A percentile compares a stretch with the other conserved stretches of the same genome.
These are phyloP conservation scores for Atherinomorus stipes DNA, from an alignment of 2,113 vertebrate species.

Conservation along the genomic window DNA sequence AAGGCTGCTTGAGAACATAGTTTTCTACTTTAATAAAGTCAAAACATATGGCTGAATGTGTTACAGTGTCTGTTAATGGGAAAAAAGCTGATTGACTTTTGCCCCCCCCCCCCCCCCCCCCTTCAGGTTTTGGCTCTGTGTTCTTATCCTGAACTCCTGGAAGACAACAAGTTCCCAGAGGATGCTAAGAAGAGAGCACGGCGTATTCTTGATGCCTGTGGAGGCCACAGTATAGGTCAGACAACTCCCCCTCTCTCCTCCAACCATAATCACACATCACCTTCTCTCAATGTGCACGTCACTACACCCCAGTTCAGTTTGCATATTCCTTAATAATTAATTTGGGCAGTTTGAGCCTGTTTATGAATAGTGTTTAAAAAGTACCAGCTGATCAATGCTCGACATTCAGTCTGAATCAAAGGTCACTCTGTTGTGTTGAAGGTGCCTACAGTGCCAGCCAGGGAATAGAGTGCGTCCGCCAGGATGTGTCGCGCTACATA, in stretches of 20 bases:
- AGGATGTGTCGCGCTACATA: conserved; percentile 87
- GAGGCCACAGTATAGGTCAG: conserved; percentile 88
- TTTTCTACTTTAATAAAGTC: too few species aligned
- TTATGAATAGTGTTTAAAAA: conserved; percentile 8
- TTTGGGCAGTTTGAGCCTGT: background rate
- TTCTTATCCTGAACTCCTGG: conserved; percentile 84
- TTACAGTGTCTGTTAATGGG: background rate
- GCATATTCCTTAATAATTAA: conserved; percentile 33
- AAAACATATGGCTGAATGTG: background rate
- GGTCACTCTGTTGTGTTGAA: conserved; percentile 57
- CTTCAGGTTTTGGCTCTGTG: conserved; percentile 85
- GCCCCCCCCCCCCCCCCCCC: background rate
- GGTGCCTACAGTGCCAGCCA: conserved; percentile 90
- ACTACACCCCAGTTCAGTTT: background rate
- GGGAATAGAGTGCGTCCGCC: conserved; percentile 86
- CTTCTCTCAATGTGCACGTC: background rate
- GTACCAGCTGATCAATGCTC: background rate
- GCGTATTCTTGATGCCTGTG: conserved; percentile 84
- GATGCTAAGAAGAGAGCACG: conserved; percentile 86
- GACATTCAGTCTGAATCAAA: conserved; percentile 23
- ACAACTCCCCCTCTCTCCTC: conserved; percentile 26
- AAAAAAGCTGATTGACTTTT: background rate
- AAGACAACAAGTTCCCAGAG: conserved; percentile 83
- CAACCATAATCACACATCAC: conserved; percentile 6
- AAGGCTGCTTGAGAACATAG: too few species aligned